These are phyloP conservation scores for Narcine bancroftii DNA, from an alignment of 2,113 vertebrate genomes.

Conservation along the genomic window DNA sequence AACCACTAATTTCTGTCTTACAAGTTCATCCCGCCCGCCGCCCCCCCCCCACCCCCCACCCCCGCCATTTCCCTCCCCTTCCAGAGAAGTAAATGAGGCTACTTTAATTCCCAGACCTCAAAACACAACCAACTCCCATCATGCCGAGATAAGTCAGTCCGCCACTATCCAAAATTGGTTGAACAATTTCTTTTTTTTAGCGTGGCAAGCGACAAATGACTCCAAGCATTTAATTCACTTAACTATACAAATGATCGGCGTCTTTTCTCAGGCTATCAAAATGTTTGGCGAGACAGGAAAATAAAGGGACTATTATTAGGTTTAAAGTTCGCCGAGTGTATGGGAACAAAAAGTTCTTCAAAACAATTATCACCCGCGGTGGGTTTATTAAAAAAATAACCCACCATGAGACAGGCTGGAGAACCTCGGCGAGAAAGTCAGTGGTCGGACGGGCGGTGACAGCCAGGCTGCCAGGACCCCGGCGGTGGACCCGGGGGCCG, in stretches of 20 bases:
- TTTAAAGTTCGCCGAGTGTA: not conserved
- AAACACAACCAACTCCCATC: not conserved
- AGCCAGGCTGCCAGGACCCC: too few relatives aligned
- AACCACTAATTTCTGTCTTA: too few relatives aligned
- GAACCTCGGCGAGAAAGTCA: not conserved
- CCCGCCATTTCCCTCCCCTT: too few relatives aligned
- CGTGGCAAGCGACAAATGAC: too few relatives aligned
- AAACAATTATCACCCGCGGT: not conserved
- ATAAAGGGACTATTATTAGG: not conserved
- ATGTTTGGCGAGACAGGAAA: not conserved
- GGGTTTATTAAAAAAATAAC: too few relatives aligned
- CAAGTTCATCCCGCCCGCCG: too few relatives aligned
- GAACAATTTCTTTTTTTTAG: not conserved
- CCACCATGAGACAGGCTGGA: not conserved
- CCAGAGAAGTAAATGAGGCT: not conserved
- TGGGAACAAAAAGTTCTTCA: not conserved
- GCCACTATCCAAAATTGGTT: not conserved
- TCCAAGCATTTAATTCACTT: not conserved
- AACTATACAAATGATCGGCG: not conserved
- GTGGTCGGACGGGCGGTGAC: too few relatives aligned
- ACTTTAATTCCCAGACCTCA: not conserved
- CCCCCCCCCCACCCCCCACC: too few relatives aligned
- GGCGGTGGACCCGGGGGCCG: too few relatives aligned
- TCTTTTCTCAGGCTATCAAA: not conserved
- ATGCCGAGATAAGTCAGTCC: not conserved